These are phyloP conservation scores for Pygoscelis adeliae DNA, from an alignment of 2,113 vertebrate genomes.

Conservation along the genomic window DNA sequence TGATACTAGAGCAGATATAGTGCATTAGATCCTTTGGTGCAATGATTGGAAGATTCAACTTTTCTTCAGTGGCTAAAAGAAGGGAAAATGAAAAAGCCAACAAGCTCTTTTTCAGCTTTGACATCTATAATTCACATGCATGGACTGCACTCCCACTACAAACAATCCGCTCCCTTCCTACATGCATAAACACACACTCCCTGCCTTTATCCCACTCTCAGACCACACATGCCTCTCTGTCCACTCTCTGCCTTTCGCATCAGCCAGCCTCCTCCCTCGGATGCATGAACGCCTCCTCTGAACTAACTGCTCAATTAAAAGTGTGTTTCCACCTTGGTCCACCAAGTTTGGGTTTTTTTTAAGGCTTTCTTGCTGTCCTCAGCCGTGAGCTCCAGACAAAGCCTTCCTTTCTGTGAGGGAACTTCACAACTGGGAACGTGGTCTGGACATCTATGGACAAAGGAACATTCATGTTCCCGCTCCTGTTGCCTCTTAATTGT, in stretches of 20 bases:
- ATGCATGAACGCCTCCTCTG: background rate
- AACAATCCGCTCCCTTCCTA: background rate
- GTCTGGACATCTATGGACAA: background rate
- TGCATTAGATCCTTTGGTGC: background rate
- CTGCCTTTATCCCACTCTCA: background rate
- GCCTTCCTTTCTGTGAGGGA: background rate
- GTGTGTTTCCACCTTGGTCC: background rate
- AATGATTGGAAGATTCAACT: background rate
- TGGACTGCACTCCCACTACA: slow-evolving; percentile 14
- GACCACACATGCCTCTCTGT: background rate
- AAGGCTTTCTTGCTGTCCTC: background rate
- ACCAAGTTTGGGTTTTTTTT: background rate
- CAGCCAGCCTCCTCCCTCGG: background rate
- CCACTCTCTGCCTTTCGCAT: background rate
- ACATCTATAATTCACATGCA: background rate
- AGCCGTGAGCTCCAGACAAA: background rate
- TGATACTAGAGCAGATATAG: background rate
- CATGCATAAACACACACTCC: background rate
- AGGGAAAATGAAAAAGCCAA: background rate
- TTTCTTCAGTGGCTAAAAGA: background rate
- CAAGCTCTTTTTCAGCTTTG: background rate
- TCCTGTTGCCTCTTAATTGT: background rate
- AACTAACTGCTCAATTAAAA: background rate
- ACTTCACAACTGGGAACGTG: background rate
- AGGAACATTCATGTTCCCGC: background rate